Base-by-base conservation (phyloP, 2,888 invertebrate genomes). In the Hirtodrosophila trivittata region DNA sequence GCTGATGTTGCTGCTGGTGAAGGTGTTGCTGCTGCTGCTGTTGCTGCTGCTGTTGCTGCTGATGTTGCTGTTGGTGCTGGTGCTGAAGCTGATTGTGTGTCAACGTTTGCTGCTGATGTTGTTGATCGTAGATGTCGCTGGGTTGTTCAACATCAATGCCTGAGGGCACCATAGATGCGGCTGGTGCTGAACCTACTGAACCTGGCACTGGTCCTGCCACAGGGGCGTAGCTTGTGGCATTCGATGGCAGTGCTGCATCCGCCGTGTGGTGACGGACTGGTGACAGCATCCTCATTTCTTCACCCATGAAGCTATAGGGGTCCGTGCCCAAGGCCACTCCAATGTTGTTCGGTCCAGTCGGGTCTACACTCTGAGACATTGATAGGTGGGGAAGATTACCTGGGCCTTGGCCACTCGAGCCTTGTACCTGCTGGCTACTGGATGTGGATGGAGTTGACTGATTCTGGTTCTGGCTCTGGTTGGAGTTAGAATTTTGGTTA, bases 241-340 rank as follows among this genome's bases (percentile, higher is more conserved):
- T 74, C 0, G 69, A 56, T 18, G 43, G 26, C 12, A 47, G 39
- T 7, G 10, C n/a, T 10, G 14, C 21, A 14, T 59, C 49, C 0
- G 35, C 28, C 5, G 26, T 8, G 4, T 54, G 32, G 6, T 43
- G 62, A 26, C 56, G 41, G 5, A 54, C 51, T 45, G 81, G 69
- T 4, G 88, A 78, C 49, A 84, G 72, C 51, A 88, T 71, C 0
- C 87, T 86, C 62, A 89, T 83, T 52, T 95, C 95, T 88, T 96
- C 96, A 89, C 95, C 95, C 69, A 96, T 96, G 91, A 96, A 97
- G 87, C 95, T 95, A 90, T 96, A 97, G 1, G 96, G 95, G 90
- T 96, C 96, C 16, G 43, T 54, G 8, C 52, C 3, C 26, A 65
- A 13, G 3, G 37, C 21, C 9, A 41, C 45, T 5, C 66, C 60